Conservation (phyloP, 2,888 invertebrate genomes). For the Calameuta filiformis region DNA sequence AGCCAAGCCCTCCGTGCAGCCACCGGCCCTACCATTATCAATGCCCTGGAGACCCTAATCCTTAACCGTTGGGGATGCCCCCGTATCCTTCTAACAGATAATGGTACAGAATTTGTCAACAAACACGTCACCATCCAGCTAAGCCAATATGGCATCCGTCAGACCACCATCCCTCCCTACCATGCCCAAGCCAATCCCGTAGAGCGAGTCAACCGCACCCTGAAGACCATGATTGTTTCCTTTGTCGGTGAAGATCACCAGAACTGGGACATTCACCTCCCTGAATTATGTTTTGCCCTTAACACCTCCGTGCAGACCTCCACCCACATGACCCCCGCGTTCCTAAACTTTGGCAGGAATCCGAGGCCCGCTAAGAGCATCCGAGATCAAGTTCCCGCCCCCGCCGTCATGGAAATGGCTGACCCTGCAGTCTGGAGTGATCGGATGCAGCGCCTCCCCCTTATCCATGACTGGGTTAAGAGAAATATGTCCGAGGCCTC, state of each 20-base stretch:
- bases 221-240: not conserved
- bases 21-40: constrained; percentile 1
- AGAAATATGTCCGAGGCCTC: too few species aligned
- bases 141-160: constrained; percentile 11
- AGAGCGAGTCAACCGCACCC: constrained; percentile 16
- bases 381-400: not conserved
- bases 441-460: too few species aligned
- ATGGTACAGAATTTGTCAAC: constrained; percentile 40
- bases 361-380: constrained; percentile 18
- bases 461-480: too few species aligned
- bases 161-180: constrained; percentile 20
- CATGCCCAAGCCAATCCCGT: constrained; percentile 28
- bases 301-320: constrained; percentile 40
- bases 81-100: constrained; percentile 35
- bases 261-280: constrained; percentile 37
- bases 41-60: constrained; percentile 18
- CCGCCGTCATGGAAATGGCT: too few species aligned
- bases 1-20: constrained; percentile 7
- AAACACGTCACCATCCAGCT: too few species aligned
- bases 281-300: constrained; percentile 39
- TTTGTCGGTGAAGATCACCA: constrained; percentile 15
- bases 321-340: constrained; percentile 41
- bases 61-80: constrained; percentile 35
- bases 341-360: constrained; percentile 39
- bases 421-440: too few species aligned